These are phyloP conservation scores for Scatophagus argus DNA, from an alignment of 2,113 vertebrate species.

Conservation along the genomic window DNA sequence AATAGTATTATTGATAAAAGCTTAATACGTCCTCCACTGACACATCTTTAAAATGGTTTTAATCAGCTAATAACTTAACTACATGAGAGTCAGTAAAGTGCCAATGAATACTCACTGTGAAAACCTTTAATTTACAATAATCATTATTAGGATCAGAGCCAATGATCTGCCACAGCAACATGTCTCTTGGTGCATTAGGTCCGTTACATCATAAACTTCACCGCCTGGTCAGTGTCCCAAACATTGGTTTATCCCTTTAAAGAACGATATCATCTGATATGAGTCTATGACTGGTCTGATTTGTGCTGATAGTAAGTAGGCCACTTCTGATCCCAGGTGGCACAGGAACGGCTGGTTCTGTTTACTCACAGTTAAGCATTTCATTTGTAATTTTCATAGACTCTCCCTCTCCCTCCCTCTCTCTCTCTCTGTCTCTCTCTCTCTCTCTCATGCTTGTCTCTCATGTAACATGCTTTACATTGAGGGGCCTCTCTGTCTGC, in stretches of 20 bases:
- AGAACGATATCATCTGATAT: constrained; percentile 13
- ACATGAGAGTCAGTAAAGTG: too few species aligned
- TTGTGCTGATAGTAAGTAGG: constrained; percentile 31
- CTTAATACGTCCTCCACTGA: neutral
- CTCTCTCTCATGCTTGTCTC: too few species aligned
- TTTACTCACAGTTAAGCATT: constrained; percentile 34
- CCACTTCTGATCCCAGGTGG: constrained; percentile 18
- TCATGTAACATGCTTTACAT: constrained; percentile 34
- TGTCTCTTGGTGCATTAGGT: neutral
- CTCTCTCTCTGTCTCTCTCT: too few species aligned
- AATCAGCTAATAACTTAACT: too few species aligned
- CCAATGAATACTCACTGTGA: too few species aligned
- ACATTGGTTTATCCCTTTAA: neutral
- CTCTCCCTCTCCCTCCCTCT: too few species aligned
- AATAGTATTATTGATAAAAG: neutral
- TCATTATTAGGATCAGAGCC: neutral
- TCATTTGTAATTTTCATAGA: constrained; percentile 29
- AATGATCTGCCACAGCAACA: neutral
- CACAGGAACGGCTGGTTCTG: neutral
- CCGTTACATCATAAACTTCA: neutral
- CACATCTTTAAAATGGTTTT: constrained; percentile 5
- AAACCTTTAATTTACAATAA: too few species aligned
- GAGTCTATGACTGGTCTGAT: constrained; percentile 25
- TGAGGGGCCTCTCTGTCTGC: constrained; percentile 15
- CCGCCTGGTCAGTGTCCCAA: constrained; percentile 8